Percentiles rank a stretch among this genome's conserved stretches.
Evolutionary conservation across 2,888 invertebrate species (phyloP).

Genomic region (Caenorhabditis auriculariae): DNA sequence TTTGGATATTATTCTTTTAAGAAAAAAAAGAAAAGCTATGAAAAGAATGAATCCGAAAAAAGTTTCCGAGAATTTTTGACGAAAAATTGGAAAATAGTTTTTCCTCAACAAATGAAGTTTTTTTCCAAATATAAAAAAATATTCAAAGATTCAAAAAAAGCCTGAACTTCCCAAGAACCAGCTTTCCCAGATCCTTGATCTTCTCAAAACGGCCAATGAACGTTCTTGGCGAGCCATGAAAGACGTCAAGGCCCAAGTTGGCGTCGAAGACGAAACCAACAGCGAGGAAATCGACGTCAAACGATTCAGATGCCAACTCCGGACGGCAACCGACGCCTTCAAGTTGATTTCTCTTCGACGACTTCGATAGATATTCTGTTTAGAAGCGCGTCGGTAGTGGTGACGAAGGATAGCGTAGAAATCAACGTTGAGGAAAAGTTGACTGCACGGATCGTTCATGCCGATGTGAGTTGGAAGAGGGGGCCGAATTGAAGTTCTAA

Average conservation of each 20-base stretch:
- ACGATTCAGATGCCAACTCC: constrained; percentile 12
- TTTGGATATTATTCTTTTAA: neutral
- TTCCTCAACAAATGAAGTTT: neutral
- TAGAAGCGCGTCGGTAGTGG: constrained; percentile 8
- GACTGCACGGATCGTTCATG: no score
- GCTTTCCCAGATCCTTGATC: constrained; percentile 24
- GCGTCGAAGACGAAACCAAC: constrained; percentile 1
- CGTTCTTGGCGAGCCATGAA: constrained; percentile 23
- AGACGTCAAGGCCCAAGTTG: constrained; percentile 1
- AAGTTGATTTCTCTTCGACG: neutral
- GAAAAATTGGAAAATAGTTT: neutral
- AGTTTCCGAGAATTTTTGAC: neutral
- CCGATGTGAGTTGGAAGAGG: no score
- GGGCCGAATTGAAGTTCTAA: constrained; percentile 5
- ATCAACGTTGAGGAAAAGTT: neutral
- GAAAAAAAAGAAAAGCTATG: no score
- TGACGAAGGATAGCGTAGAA: neutral
- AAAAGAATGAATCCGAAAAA: no score
- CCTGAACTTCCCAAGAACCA: neutral
- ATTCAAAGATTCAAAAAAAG: no score
- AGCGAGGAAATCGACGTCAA: neutral
- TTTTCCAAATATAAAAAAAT: neutral
- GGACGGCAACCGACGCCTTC: constrained; percentile 4
- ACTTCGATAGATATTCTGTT: neutral
- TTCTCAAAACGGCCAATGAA: constrained; percentile 11